phyloP scores from a whole-genome alignment of 2,888 invertebrate species.

The Drosophila picticornis region DNA sequence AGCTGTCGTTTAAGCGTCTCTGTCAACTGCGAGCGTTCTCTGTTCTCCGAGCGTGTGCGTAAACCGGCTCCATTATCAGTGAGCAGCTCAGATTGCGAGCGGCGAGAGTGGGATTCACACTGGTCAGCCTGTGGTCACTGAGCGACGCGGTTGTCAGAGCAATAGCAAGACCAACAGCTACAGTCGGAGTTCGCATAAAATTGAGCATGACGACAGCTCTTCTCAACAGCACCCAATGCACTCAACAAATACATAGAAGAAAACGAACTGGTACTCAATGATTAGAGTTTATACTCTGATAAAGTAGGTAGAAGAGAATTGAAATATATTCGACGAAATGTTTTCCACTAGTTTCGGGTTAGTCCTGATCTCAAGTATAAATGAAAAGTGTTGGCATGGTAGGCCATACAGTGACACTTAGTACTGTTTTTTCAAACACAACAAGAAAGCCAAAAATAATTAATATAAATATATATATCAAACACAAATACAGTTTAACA shows the following conservation, averaged over 20 bases:
- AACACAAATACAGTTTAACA: background rate
- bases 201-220: background rate
- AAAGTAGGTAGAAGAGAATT: background rate
- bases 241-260: background rate
- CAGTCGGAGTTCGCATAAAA: background rate
- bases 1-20: constrained; percentile 17
- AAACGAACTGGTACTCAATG: background rate
- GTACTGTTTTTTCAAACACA: background rate
- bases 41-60: background rate
- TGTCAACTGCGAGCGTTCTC: background rate
- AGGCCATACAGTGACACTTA: background rate
- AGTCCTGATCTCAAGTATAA: background rate
- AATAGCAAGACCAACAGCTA: background rate
- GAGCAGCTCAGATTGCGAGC: background rate
- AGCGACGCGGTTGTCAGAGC: background rate
- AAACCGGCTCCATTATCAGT: background rate
- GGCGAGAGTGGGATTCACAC: background rate
- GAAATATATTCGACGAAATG: background rate
- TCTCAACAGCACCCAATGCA: background rate
- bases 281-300: background rate
- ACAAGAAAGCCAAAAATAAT: background rate
- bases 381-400: background rate
- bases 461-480: background rate
- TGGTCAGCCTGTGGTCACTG: background rate
- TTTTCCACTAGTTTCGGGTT: background rate